Conservation (phyloP, 2,797 vertebrate genomes). For the Neosilurus hyrtlii region DNA sequence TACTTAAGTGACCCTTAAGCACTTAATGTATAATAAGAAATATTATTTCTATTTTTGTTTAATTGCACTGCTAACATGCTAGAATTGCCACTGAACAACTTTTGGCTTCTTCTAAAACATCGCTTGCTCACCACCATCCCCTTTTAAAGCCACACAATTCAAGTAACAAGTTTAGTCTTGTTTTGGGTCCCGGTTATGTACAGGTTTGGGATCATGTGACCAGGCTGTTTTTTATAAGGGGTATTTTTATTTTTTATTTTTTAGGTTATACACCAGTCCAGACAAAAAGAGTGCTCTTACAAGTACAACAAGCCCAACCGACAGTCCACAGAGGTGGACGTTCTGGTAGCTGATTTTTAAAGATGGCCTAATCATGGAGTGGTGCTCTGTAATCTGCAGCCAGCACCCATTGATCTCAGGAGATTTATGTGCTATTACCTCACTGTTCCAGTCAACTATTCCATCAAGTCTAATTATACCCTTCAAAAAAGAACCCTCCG, state of each 20-base stretch:
- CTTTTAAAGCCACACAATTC: not conserved
- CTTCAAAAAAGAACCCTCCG: constrained; percentile 43
- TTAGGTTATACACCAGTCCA: not conserved
- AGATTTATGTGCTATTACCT: constrained; percentile 79
- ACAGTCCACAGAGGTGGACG: constrained; percentile 26
- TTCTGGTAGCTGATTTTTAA: constrained; percentile 47
- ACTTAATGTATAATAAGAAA: too few relatives aligned
- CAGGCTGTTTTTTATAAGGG: not conserved
- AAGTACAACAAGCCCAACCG: not conserved
- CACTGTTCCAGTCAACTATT: constrained; percentile 74
- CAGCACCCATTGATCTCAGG: constrained; percentile 72
- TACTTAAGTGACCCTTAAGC: not conserved
- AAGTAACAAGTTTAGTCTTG: constrained; percentile 4
- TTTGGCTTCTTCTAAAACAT: not conserved
- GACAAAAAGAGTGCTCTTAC: constrained; percentile 6
- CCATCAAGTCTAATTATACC: constrained; percentile 66
- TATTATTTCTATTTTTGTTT: not conserved
- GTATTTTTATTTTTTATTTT: not conserved
- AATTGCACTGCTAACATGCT: not conserved
- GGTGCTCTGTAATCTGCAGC: constrained; percentile 74
- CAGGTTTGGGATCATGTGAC: not conserved
- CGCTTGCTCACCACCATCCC: not conserved
- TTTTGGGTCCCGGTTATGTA: not conserved
- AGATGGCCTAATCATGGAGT: constrained; percentile 66
- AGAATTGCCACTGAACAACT: not conserved